Evolutionary conservation across 1,140 invertebrate genomes (phyloP).

Genomic region (Calliopsis andreniformis): DNA sequence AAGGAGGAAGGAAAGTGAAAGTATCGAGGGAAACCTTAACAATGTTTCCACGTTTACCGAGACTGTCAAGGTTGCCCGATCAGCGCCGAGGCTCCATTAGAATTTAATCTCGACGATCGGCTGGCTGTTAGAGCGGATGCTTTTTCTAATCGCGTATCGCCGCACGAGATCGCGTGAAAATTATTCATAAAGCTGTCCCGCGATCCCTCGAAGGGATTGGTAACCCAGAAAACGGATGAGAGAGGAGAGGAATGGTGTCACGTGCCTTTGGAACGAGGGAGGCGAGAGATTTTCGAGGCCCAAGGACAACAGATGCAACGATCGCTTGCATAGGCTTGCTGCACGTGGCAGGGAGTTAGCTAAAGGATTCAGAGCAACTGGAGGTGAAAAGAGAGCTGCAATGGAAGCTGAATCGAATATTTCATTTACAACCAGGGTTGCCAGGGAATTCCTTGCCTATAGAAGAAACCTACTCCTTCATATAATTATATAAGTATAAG

Average conservation of each 20-base stretch:
- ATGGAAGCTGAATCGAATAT: too few species aligned
- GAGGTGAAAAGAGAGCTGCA: neutral
- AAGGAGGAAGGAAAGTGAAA: constrained; percentile 60
- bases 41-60: constrained; percentile 59
- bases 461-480: too few species aligned
- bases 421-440: too few species aligned
- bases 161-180: constrained; percentile 26
- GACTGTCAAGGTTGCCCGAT: constrained; percentile 57
- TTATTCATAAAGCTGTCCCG: constrained; percentile 29
- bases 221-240: constrained; percentile 17
- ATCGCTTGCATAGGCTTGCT: neutral
- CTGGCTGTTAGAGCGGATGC: constrained; percentile 6
- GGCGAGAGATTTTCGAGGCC: constrained; percentile 6
- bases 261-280: constrained; percentile 20
- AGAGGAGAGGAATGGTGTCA: constrained; percentile 15
- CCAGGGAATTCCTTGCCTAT: too few species aligned
- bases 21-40: constrained; percentile 58
- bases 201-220: neutral
- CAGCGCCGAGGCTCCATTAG: constrained; percentile 39
- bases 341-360: too few species aligned
- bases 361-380: constrained; percentile 16
- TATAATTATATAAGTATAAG: too few species aligned
- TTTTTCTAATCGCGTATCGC: constrained; percentile 33
- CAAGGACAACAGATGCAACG: constrained; percentile 16
- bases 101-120: constrained; percentile 46